phyloP scores from a whole-genome alignment of 2,113 vertebrate genomes.

The Cichladusa arquata region DNA sequence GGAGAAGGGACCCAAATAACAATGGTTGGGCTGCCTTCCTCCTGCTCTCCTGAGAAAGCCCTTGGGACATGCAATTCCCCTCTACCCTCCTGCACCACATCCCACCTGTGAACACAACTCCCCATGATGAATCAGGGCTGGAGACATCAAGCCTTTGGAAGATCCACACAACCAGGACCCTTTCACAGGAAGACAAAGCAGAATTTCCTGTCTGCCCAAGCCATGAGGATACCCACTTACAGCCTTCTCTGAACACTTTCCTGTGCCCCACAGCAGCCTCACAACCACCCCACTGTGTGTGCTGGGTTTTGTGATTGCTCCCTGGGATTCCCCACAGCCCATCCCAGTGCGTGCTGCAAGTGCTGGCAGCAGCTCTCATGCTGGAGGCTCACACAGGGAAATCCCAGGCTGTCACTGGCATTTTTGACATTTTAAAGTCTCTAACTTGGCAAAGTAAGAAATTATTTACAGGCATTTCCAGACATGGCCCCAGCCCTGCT shows the following conservation, averaged over 20 bases:
- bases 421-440: slow-evolving; percentile 16
- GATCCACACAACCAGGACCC: neutral
- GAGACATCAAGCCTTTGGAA: neutral
- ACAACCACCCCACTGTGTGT: neutral
- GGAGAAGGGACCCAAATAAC: neutral
- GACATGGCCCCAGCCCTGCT: neutral
- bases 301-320: rapidly evolving
- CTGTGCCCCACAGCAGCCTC: neutral
- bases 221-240: rapidly evolving
- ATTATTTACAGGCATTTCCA: slow-evolving; percentile 20
- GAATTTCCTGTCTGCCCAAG: neutral
- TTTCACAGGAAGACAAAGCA: neutral
- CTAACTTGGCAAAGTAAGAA: neutral
- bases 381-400: neutral
- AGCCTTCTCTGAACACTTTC: neutral
- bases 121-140: neutral
- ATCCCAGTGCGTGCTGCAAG: rapidly evolving
- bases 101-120: neutral
- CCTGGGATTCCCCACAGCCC: neutral
- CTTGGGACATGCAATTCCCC: neutral
- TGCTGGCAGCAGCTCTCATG: neutral
- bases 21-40: neutral
- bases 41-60: neutral
- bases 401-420: neutral
- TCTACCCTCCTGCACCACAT: rapidly evolving